Evolutionary conservation across 2,888 invertebrate species (phyloP).

Genomic region (Clusia tigrina): DNA sequence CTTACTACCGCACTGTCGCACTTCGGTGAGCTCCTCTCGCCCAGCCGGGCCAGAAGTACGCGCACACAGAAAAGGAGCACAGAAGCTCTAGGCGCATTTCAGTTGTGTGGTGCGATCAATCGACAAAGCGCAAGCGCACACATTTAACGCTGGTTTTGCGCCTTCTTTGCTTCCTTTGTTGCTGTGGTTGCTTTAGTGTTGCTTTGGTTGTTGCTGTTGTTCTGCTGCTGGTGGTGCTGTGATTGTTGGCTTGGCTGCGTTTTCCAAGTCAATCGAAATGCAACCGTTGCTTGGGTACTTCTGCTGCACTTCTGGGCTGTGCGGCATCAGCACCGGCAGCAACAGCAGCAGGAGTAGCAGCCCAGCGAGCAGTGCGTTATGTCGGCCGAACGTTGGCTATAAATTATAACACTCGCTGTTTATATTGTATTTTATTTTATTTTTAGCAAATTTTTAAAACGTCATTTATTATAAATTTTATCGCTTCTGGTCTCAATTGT

Average conservation of each 20-base stretch:
- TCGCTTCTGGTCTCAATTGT: slow-evolving; percentile 57
- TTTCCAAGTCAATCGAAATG: background rate
- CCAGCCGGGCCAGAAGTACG: slow-evolving; percentile 13
- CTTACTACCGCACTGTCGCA: no score
- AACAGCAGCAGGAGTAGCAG: no score
- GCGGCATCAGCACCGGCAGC: no score
- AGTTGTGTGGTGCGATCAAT: slow-evolving; percentile 36
- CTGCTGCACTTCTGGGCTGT: background rate
- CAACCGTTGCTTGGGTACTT: background rate
- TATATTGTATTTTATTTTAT: slow-evolving; percentile 16
- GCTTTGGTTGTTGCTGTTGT: no score
- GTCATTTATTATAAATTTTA: slow-evolving; percentile 62
- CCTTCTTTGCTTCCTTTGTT: slow-evolving; percentile 14
- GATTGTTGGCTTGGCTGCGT: slow-evolving; percentile 20
- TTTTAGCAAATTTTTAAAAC: slow-evolving; percentile 31
- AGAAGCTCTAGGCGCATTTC: slow-evolving; percentile 44
- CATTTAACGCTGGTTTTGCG: background rate
- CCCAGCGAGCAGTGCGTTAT: slow-evolving; percentile 44
- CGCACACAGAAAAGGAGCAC: slow-evolving; percentile 19
- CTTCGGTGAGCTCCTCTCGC: background rate
- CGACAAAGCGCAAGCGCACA: slow-evolving; percentile 11
- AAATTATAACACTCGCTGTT: slow-evolving; percentile 53
- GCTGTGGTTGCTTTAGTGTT: no score
- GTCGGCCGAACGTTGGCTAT: slow-evolving; percentile 43
- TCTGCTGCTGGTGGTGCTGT: slow-evolving; percentile 19